Evolutionary conservation across 2,113 vertebrate species (phyloP).

Genomic region (Chrysochloris asiatica): DNA sequence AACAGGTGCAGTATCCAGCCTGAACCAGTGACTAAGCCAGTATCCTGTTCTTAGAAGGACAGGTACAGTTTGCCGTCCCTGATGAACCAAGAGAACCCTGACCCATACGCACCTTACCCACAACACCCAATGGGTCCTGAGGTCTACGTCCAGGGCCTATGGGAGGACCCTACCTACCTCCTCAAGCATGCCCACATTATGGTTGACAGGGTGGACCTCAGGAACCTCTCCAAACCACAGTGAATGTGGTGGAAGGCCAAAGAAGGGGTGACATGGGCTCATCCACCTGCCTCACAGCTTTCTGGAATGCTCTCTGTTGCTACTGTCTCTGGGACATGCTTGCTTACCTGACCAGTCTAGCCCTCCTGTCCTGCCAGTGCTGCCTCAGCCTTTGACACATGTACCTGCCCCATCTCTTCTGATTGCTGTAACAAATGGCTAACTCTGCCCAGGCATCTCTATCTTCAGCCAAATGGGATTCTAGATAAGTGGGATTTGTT

Average conservation of each 20-base stretch:
- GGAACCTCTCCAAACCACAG: slow-evolving; percentile 95
- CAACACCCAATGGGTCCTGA: slow-evolving; percentile 85
- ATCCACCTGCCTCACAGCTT: slow-evolving; percentile 93
- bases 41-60: too few species aligned
- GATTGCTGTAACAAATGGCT: too few species aligned
- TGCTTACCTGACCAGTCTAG: slow-evolving; percentile 90
- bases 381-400: too few species aligned
- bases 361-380: slow-evolving; percentile 65
- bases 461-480: slow-evolving; percentile 60
- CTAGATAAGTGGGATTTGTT: slow-evolving; percentile 79
- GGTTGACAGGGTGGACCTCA: slow-evolving; percentile 91
- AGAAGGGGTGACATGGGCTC: slow-evolving; percentile 88
- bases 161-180: slow-evolving; percentile 88
- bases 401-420: too few species aligned
- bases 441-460: neutral
- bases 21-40: too few species aligned
- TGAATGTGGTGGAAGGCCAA: slow-evolving; percentile 95
- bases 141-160: slow-evolving; percentile 84
- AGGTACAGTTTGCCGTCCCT: neutral
- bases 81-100: slow-evolving; percentile 93
- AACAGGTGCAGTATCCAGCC: too few species aligned
- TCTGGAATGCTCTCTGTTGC: slow-evolving; percentile 96
- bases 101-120: slow-evolving; percentile 90
- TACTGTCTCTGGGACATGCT: slow-evolving; percentile 98
- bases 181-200: slow-evolving; percentile 87